These are phyloP conservation scores for Parnassius apollo DNA, from an alignment of 2,888 invertebrate genomes.

Conservation along the genomic window DNA sequence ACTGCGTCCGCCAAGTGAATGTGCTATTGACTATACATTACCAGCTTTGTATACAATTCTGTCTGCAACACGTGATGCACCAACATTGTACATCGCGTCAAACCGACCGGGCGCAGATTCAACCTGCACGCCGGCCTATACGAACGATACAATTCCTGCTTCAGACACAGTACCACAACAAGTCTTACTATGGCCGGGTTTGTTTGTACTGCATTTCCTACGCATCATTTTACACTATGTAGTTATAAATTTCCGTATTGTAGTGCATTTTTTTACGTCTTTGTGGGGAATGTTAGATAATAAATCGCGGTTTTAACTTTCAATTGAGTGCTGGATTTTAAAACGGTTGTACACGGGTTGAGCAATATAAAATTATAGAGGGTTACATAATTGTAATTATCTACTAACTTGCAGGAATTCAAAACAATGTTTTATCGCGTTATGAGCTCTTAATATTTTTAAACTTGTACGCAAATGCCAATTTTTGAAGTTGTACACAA, in stretches of 20 bases:
- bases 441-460: too few species aligned
- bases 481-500: too few species aligned
- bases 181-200: neutral
- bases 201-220: neutral
- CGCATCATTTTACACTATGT: neutral
- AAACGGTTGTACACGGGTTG: constrained; percentile 13
- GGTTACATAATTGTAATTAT: too few species aligned
- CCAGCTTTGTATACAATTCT: too few species aligned
- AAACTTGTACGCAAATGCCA: too few species aligned
- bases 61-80: too few species aligned
- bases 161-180: neutral
- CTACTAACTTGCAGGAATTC: too few species aligned
- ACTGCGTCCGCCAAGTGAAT: too few species aligned
- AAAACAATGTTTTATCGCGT: too few species aligned
- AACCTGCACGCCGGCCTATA: neutral
- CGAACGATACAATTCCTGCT: neutral
- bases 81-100: too few species aligned
- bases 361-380: neutral
- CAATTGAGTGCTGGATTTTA: constrained; percentile 1
- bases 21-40: too few species aligned
- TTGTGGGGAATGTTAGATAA: neutral
- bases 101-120: neutral
- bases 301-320: neutral
- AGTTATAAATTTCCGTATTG: neutral
- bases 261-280: neutral